A percentile compares a stretch with the other conserved stretches of the same genome.
phyloP scores from a whole-genome alignment of 1,140 invertebrate species.

The Brachionus sp. region DNA sequence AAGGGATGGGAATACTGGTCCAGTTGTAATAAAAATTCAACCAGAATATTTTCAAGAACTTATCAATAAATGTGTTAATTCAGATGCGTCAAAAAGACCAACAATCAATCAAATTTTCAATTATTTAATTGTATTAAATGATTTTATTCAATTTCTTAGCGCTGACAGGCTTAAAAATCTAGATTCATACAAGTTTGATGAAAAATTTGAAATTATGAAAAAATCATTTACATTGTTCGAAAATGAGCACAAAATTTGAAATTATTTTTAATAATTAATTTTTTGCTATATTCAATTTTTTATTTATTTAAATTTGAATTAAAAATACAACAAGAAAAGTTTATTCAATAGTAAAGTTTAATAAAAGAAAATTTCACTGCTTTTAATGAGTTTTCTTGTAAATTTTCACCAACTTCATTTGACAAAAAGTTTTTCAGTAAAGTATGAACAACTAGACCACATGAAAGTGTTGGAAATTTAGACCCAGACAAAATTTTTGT shows the following conservation, averaged over 20 bases:
- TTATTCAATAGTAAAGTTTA: too few relatives aligned
- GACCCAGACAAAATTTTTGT: background rate
- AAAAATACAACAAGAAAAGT: too few relatives aligned
- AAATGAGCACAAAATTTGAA: too few relatives aligned
- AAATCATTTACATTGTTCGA: too few relatives aligned
- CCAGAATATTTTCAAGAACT: background rate
- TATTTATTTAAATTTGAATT: too few relatives aligned
- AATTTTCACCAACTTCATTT: background rate
- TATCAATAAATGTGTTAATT: background rate
- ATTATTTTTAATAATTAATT: too few relatives aligned
- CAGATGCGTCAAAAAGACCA: background rate
- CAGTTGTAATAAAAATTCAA: background rate
- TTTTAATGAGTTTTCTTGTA: background rate
- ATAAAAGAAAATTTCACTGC: too few relatives aligned
- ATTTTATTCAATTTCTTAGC: too few relatives aligned
- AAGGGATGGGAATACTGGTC: background rate
- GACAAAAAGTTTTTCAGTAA: background rate
- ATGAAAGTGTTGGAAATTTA: background rate
- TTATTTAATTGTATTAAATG: background rate
- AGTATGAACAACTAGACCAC: background rate
- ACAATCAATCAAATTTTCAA: background rate
- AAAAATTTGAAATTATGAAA: too few relatives aligned
- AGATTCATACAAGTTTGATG: too few relatives aligned
- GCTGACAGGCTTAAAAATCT: too few relatives aligned
- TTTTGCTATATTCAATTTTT: too few relatives aligned